Percentiles rank a stretch among this genome's conserved stretches.
phyloP scores from a whole-genome alignment of 2,797 vertebrate species.

The Avahi laniger region DNA sequence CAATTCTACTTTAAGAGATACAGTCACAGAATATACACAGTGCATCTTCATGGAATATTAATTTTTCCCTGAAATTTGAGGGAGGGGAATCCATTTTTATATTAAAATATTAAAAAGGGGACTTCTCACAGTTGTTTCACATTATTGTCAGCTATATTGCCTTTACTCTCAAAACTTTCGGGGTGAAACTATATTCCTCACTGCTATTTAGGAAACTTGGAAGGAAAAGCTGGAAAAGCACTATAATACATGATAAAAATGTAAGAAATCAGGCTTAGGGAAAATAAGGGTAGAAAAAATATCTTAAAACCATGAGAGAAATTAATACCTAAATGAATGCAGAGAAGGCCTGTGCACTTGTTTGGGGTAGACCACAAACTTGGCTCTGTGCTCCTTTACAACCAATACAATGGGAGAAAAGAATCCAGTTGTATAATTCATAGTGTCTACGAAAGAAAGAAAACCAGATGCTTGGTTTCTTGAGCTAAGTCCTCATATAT shows the following conservation, averaged over 20 bases:
- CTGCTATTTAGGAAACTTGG: background rate
- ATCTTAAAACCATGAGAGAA: background rate
- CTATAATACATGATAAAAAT: background rate
- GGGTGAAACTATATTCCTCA: background rate
- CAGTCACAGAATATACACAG: background rate
- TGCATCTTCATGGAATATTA: background rate
- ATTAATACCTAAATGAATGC: background rate
- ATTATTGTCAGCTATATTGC: background rate
- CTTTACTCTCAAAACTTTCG: background rate
- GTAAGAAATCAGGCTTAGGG: background rate
- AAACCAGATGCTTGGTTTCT: background rate
- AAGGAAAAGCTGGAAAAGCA: background rate
- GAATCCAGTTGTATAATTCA: background rate
- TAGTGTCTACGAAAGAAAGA: background rate
- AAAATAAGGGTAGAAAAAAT: background rate
- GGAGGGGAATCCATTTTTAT: background rate
- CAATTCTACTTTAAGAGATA: conserved; percentile 20
- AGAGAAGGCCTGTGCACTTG: background rate
- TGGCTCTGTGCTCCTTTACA: background rate
- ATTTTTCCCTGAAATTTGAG: background rate
- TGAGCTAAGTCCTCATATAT: background rate
- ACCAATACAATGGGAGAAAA: background rate
- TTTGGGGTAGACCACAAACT: background rate
- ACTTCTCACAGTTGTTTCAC: background rate
- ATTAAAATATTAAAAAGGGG: conserved; percentile 13